These are phyloP conservation scores for Metopia argyrocephala DNA, from an alignment of 2,888 invertebrate genomes.

Conservation along the genomic window DNA sequence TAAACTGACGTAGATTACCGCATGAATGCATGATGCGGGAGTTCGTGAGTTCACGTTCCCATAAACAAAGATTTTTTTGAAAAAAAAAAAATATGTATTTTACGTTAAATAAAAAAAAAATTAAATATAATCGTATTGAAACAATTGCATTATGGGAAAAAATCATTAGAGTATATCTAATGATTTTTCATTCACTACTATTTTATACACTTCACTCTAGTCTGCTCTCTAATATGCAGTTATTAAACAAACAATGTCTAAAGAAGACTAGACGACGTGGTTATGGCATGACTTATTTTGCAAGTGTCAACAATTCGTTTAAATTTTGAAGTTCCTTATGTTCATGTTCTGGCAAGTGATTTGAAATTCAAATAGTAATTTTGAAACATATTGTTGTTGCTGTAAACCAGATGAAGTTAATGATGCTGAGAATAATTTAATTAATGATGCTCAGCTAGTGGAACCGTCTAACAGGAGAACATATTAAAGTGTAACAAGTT, in stretches of 20 bases:
- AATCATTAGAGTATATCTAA: conserved; percentile 56
- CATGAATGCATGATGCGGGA: conserved; percentile 59
- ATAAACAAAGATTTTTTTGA: conserved; percentile 48
- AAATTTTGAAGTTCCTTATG: background rate
- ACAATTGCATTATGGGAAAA: conserved; percentile 50
- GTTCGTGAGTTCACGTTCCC: conserved; percentile 62
- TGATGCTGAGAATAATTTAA: conserved; percentile 50
- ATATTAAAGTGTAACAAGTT: background rate
- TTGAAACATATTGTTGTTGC: too few relatives aligned
- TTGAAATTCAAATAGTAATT: conserved; percentile 30
- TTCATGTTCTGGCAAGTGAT: conserved; percentile 29
- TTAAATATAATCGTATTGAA: background rate
- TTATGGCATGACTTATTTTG: background rate
- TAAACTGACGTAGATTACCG: conserved; percentile 46
- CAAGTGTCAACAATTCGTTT: conserved; percentile 46
- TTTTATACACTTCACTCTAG: background rate
- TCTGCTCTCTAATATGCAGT: background rate
- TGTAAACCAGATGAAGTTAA: conserved; percentile 12
- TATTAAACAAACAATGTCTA: background rate
- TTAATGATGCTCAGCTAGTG: conserved; percentile 48
- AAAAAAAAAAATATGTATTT: conserved; percentile 29
- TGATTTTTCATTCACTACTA: background rate
- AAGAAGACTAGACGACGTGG: background rate
- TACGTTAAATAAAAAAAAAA: background rate
- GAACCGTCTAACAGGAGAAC: conserved; percentile 57